Evolutionary conservation across 2,797 vertebrate genomes (phyloP).

Genomic region (Acrossocheilus fasciatus): DNA sequence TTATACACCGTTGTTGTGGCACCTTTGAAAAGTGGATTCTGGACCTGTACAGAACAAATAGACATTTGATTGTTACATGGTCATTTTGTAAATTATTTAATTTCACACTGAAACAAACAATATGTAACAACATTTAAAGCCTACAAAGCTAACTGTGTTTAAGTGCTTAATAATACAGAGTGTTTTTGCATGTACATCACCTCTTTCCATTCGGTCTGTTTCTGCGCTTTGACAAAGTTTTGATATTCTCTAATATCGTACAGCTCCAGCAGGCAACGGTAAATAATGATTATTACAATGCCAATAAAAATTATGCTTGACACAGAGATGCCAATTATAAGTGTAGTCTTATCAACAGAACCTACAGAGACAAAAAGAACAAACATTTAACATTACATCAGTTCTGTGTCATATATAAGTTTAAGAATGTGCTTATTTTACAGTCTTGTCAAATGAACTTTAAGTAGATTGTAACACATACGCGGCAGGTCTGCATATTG

Average conservation of each 20-base stretch:
- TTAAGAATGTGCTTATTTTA: not conserved
- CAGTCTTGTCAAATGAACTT: not conserved
- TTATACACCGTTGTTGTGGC: conserved; percentile 78
- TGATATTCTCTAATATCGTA: conserved; percentile 74
- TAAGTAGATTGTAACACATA: conserved; percentile 47
- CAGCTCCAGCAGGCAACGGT: conserved; percentile 71
- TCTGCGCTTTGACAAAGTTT: conserved; percentile 72
- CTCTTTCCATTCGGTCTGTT: conserved; percentile 72
- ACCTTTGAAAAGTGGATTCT: conserved; percentile 78
- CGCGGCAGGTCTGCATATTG: conserved; percentile 49
- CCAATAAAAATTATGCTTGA: conserved; percentile 73
- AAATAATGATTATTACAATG: conserved; percentile 70
- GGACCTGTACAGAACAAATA: conserved; percentile 66
- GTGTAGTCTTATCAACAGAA: conserved; percentile 63
- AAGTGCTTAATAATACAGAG: not conserved
- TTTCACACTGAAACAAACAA: not conserved
- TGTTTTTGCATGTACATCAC: conserved; percentile 58
- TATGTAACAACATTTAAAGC: not conserved
- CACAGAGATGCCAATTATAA: conserved; percentile 69
- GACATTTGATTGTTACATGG: conserved; percentile 14
- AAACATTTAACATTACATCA: not conserved
- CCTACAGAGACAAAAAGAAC: conserved; percentile 51
- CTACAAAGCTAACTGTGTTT: not conserved
- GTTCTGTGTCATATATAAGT: not conserved
- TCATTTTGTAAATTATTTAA: not conserved